Base-by-base conservation (phyloP, 2,888 invertebrate species). In the Eupithecia inturbata region DNA sequence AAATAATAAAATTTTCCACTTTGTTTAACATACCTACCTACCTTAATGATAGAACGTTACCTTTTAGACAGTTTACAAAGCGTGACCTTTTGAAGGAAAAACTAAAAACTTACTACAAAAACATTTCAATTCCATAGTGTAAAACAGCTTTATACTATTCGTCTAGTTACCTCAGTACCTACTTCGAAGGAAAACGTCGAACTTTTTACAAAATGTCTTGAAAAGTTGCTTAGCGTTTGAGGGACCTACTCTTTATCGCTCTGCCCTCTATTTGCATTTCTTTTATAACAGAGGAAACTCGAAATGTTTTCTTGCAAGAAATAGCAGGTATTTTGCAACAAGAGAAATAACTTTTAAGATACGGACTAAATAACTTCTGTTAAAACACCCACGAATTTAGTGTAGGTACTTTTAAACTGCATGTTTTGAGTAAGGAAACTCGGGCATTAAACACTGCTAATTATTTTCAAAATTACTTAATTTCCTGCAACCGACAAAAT, bases 141-240 rank as follows among this genome's bases (percentile, higher is more conserved):
- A 82, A 79, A 83, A 85, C 81, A 80, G 79, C 84, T 88, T 84
- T 81, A 87, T 86, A 83, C 81, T 74, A 80, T 82, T 78, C 85
- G 84, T 85, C 83, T 80, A 78, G 78, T 78, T 74, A 74, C 69
- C 62, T 72, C 73, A 80, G 53, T 62, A 63, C 81, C 84, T 81
- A 84, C 80, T 80, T 64, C 41, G 67, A 60, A 77, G 74, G 80
- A 75, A 82, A 87, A 83, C 79, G 83, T 85, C 81, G 77, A 87
- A 86, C 83, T 87, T 87, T 85, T 83, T 76, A 82, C 83, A 84
- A 67, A 87, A 86, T 82, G 81, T 84, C 82, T 84, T 82, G 77
- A 78, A 85, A 85, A 85, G 85, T 82, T 83, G 82, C 80, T 84
- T 80, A 82, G 81, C 82, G 82, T 85, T 86, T 84, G 79, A 83